Evolutionary conservation across 2,888 invertebrate species (phyloP).

Genomic region (Ectropis crepuscularia): DNA sequence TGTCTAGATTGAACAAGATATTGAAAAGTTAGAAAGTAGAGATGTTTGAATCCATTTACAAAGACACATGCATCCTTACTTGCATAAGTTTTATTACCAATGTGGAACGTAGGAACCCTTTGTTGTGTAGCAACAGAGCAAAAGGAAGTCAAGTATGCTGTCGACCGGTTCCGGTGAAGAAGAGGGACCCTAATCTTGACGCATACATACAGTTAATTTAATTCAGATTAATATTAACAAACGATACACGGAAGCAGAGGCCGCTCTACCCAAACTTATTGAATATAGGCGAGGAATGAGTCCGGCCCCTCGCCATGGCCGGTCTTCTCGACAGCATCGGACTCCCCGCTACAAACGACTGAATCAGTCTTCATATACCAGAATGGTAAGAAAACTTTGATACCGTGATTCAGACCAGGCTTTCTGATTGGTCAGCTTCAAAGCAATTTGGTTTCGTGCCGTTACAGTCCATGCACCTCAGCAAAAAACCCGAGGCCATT

Average conservation of each 20-base stretch:
- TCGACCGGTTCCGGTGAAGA: conserved; percentile 77
- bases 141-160: conserved; percentile 83
- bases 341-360: conserved; percentile 62
- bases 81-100: too few species aligned
- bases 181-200: conserved; percentile 84
- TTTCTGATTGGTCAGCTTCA: conserved; percentile 60
- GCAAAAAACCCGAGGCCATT: conserved; percentile 61
- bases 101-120: too few species aligned
- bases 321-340: conserved; percentile 81
- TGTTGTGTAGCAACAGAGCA: conserved; percentile 40
- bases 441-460: conserved; percentile 60
- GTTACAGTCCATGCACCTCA: conserved; percentile 72
- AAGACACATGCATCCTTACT: neutral
- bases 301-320: conserved; percentile 83
- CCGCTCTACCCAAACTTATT: conserved; percentile 72
- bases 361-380: conserved; percentile 51
- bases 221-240: conserved; percentile 82
- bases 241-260: conserved; percentile 82
- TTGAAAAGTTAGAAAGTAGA: too few species aligned
- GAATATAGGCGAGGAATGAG: conserved; percentile 74
- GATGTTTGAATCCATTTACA: neutral
- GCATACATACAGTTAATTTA: conserved; percentile 85
- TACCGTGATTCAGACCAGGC: conserved; percentile 65
- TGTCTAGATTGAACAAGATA: too few species aligned
- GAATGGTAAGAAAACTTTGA: conserved; percentile 52